Base-by-base conservation (phyloP, 1,140 invertebrate genomes). In the Panagrolaimus sp. region DNA sequence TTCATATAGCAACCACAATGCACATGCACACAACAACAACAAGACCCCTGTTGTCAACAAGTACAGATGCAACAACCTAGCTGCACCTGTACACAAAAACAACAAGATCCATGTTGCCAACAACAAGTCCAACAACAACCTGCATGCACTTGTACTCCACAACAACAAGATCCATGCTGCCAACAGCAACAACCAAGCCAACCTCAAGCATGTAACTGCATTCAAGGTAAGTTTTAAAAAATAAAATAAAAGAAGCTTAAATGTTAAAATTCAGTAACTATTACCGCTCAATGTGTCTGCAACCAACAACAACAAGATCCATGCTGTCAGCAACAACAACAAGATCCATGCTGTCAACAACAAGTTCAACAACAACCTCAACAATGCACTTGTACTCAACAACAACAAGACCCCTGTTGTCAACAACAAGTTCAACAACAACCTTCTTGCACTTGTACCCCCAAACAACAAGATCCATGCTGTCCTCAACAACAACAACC, bases 171-270 rank as follows among this genome's bases (percentile, higher is more conserved):
- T 64, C 38, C 28, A 21, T 43, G 28, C 63, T 64, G 63, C n/a
- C 63, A 64, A 64, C 63, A 64, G 43, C 28, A 43, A 32, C 63
- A 64, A 43, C 63, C 63, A 17, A 64, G 63, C 52, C 52, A 58
- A 58, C 52, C 21, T 21, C 10, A 21, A 26, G 21, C 21, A n/a
- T 64, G 63, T 64, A 43, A 64, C 38, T 64, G 63, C 14, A 43
- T 43, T 38, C 63, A 64, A 43, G 63, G 28, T 64, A 43, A 4
- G 28, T 10, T 14, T 28, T 7, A n/a, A 15, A 15, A 38, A 63
- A n/a, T n/a, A 32, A 0, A 32, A 38, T 1, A 15, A 26, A 21
- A 17, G 21, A 55, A n/a, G n/a, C n/a, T n/a, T n/a, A n/a, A n/a
- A 28, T 55, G 7, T 7, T 4, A 38, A 38, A 2, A 38, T 58